Conservation (phyloP, 2,888 invertebrate species). For the Ptycholaimellus sp. region DNA sequence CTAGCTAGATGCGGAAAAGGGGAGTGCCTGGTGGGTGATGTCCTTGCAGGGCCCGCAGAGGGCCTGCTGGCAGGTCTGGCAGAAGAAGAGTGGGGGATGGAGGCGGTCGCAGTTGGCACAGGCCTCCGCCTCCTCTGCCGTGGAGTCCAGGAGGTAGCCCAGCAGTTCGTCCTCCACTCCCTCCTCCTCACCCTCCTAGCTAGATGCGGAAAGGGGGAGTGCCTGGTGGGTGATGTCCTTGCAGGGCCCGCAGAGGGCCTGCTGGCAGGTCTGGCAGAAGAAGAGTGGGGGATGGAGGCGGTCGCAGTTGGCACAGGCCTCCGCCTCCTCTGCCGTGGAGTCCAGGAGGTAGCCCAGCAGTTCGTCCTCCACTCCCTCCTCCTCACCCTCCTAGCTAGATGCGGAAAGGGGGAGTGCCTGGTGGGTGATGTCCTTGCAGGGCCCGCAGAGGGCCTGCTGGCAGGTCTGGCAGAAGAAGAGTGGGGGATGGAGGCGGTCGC, state of each 20-base stretch:
- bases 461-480: conserved; percentile 56
- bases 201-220: too few relatives aligned
- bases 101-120: conserved; percentile 49
- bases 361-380: too few relatives aligned
- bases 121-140: conserved; percentile 43
- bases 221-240: conserved; percentile 45
- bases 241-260: conserved; percentile 45
- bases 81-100: conserved; percentile 35
- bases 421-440: conserved; percentile 47
- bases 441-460: conserved; percentile 45
- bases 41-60: conserved; percentile 45
- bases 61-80: conserved; percentile 52
- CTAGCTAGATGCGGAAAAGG: conserved; percentile 19
- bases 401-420: too few relatives aligned
- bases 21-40: conserved; percentile 43
- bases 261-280: conserved; percentile 53
- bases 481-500: too few relatives aligned
- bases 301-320: conserved; percentile 50
- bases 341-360: conserved; percentile 45
- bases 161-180: conserved; percentile 45
- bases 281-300: conserved; percentile 31
- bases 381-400: too few relatives aligned
- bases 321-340: conserved; percentile 43
- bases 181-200: too few relatives aligned
- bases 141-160: conserved; percentile 43